phyloP scores from a whole-genome alignment of 1,140 invertebrate species.

The Drosophila obscura region DNA sequence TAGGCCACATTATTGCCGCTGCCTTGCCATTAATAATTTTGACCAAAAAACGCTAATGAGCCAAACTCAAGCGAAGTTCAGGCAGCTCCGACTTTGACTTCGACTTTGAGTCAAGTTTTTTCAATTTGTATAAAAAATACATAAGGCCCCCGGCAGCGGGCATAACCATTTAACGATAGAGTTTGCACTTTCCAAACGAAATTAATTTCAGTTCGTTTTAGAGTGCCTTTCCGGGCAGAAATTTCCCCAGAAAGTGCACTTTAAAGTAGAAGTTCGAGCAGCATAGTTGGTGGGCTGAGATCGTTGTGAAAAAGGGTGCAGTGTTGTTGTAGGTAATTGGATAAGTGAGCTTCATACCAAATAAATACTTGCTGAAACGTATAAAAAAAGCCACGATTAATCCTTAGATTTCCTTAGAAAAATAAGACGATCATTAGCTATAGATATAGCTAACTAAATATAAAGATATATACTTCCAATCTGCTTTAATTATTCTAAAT shows the following conservation, averaged over 20 bases:
- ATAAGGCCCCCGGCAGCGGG: not conserved
- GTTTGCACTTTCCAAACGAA: slow-evolving; percentile 14
- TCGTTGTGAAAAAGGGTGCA: too few relatives aligned
- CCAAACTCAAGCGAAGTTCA: slow-evolving; percentile 69
- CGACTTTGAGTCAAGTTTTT: slow-evolving; percentile 62
- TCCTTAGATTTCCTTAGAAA: too few relatives aligned
- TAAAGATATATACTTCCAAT: not conserved
- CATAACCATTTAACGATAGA: slow-evolving; percentile 23
- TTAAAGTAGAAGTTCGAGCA: not conserved
- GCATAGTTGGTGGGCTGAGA: too few relatives aligned
- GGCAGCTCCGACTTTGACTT: slow-evolving; percentile 46
- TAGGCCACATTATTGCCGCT: slow-evolving; percentile 17
- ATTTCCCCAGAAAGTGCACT: slow-evolving; percentile 8
- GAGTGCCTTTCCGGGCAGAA: slow-evolving; percentile 1
- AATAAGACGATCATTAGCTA: too few relatives aligned
- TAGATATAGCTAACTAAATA: not conserved
- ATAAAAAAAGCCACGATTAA: too few relatives aligned
- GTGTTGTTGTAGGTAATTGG: too few relatives aligned
- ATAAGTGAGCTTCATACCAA: too few relatives aligned
- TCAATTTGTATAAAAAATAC: slow-evolving; percentile 64
- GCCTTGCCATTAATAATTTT: slow-evolving; percentile 74
- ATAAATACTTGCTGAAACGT: too few relatives aligned
- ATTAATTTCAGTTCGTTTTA: slow-evolving; percentile 8
- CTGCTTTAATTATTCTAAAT: not conserved
- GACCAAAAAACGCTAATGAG: slow-evolving; percentile 77